A percentile compares a stretch with the other conserved stretches of the same genome.
phyloP scores from a whole-genome alignment of 2,888 invertebrate species.

The Camponotus fellah region DNA sequence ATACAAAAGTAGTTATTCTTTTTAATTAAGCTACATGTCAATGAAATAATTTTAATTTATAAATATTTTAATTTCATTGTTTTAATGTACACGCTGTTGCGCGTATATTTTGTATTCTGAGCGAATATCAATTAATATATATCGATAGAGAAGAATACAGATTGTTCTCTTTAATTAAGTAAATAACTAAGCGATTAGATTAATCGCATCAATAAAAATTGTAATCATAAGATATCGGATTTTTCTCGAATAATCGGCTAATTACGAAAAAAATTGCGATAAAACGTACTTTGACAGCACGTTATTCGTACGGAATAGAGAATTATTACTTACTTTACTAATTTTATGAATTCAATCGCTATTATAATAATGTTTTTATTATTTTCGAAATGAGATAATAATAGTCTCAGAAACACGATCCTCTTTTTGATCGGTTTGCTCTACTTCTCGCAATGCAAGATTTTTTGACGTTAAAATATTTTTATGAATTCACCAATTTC shows the following conservation, averaged over 20 bases:
- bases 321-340: constrained; percentile 31
- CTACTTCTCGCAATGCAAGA: not conserved
- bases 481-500: constrained; percentile 4
- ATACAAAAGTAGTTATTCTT: too few species aligned
- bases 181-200: not conserved
- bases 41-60: not conserved
- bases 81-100: not conserved
- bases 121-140: not conserved
- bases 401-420: not conserved
- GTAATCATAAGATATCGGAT: not conserved
- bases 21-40: not conserved
- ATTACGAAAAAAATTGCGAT: constrained; percentile 31
- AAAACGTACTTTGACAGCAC: not conserved
- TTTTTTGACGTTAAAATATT: not conserved
- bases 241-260: not conserved
- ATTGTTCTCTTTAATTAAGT: not conserved
- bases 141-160: not conserved
- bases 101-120: not conserved
- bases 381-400: constrained; percentile 11
- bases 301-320: constrained; percentile 4
- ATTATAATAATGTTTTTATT: constrained; percentile 8
- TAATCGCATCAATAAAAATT: not conserved
- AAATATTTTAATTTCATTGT: not conserved
- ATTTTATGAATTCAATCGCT: not conserved
- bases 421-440: not conserved